These are phyloP conservation scores for Apostichopus japonicus DNA, from an alignment of 35 echinoderm and acorn worm species.

Conservation along the genomic window DNA sequence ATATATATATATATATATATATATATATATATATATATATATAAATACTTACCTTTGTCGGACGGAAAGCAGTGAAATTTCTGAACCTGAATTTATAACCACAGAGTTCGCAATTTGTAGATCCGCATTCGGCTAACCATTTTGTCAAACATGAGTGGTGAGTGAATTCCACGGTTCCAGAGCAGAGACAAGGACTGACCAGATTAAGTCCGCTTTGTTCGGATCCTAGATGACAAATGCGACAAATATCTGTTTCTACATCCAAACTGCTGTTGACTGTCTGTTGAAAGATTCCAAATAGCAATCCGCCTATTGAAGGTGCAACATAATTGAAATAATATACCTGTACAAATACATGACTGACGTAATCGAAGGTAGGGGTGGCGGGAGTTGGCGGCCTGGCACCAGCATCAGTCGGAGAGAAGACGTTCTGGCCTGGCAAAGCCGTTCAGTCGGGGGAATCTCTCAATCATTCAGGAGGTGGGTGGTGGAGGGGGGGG, in stretches of 20 bases:
- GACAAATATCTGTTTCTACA: slow-evolving; percentile 49
- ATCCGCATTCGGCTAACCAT: slow-evolving; percentile 69
- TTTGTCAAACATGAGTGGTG: slow-evolving; percentile 69
- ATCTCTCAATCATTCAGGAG: too few relatives aligned
- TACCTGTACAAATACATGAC: neutral
- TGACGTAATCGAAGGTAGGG: too few relatives aligned
- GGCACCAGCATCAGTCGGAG: too few relatives aligned
- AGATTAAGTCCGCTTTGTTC: slow-evolving; percentile 32
- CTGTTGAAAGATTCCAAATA: slow-evolving; percentile 9
- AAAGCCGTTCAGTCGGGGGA: too few relatives aligned
- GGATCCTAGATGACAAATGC: slow-evolving; percentile 54
- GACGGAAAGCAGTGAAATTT: slow-evolving; percentile 30
- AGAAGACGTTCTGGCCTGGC: too few relatives aligned
- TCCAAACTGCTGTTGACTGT: slow-evolving; percentile 8
- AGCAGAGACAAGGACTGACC: slow-evolving; percentile 68
- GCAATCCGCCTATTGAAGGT: neutral
- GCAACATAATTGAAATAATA: neutral
- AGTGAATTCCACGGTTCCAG: slow-evolving; percentile 69
- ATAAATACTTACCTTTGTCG: slow-evolving; percentile 62
- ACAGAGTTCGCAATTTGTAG: slow-evolving; percentile 67
- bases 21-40: too few relatives aligned
- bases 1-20: neutral
- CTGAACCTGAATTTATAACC: slow-evolving; percentile 67
- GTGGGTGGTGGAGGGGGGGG: too few relatives aligned
- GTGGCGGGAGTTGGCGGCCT: too few relatives aligned